Percentiles rank a stretch among this genome's conserved stretches.
These are phyloP conservation scores for Silvanus unidentatus DNA, from an alignment of 2,888 invertebrate species.

Conservation along the genomic window DNA sequence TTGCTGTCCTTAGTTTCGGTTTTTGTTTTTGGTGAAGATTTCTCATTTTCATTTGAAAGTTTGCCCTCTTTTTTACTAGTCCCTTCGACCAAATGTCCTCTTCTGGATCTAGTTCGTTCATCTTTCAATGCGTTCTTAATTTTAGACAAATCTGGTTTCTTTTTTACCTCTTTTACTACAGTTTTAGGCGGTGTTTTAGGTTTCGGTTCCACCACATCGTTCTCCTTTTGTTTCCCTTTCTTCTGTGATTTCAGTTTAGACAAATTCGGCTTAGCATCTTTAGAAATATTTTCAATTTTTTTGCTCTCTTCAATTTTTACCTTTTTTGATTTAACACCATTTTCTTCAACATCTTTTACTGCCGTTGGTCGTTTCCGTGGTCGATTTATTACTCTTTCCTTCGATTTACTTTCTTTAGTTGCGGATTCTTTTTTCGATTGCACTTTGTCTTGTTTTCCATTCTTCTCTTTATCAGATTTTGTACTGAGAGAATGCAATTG, in stretches of 20 bases:
- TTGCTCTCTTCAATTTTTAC: background rate
- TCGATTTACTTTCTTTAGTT: slow-evolving; percentile 18
- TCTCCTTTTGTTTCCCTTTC: no score
- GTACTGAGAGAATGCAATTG: slow-evolving; percentile 59
- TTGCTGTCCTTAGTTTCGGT: background rate
- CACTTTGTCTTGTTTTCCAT: slow-evolving; percentile 6
- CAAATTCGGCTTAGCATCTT: no score
- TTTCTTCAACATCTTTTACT: slow-evolving; percentile 44
- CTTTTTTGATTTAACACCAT: background rate
- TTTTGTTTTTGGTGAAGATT: background rate
- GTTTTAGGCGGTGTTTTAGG: no score
- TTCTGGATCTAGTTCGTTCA: no score
- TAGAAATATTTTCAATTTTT: background rate
- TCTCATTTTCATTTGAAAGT: background rate
- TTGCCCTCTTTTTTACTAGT: background rate
- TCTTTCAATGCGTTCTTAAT: no score
- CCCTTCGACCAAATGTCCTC: no score
- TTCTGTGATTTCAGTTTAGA: no score
- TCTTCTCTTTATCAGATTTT: slow-evolving; percentile 25
- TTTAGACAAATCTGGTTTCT: no score
- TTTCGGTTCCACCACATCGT: no score
- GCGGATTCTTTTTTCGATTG: slow-evolving; percentile 4
- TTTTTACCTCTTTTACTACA: no score
- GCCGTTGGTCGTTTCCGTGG: slow-evolving; percentile 22
- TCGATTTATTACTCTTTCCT: slow-evolving; percentile 8